A percentile compares a stretch with the other conserved stretches of the same genome.
Evolutionary conservation across 37 sponge, comb jelly and placozoan genomes (phyloP).

Genomic region (Hormiphora californensis): DNA sequence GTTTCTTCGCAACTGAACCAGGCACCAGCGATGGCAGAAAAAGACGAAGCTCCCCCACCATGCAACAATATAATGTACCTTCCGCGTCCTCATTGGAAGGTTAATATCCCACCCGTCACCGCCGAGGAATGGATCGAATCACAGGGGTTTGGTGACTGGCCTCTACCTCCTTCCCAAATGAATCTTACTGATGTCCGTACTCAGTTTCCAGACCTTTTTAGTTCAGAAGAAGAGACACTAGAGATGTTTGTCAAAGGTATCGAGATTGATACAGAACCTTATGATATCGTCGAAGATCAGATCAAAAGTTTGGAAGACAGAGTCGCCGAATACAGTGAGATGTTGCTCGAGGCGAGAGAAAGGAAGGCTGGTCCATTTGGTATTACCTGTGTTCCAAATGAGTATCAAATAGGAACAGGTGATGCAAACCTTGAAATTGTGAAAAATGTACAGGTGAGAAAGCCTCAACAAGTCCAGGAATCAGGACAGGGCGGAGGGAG

Average conservation of each 20-base stretch:
- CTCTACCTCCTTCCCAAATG: slow-evolving; percentile 33
- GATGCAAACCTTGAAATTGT: slow-evolving; percentile 12
- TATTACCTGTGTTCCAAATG: slow-evolving; percentile 40
- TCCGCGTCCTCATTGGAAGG: slow-evolving; percentile 42
- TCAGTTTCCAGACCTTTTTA: slow-evolving; percentile 23
- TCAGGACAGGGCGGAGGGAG: slow-evolving; percentile 19
- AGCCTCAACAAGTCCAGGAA: slow-evolving; percentile 26
- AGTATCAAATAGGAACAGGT: slow-evolving; percentile 26
- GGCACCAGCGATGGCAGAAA: too few relatives aligned
- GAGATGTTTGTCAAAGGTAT: slow-evolving; percentile 20
- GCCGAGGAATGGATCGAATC: slow-evolving; percentile 45
- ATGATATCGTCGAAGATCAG: slow-evolving; percentile 50
- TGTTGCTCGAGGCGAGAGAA: slow-evolving; percentile 16
- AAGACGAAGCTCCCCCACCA: too few relatives aligned
- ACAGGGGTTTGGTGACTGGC: slow-evolving; percentile 51
- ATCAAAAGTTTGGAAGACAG: slow-evolving; percentile 40
- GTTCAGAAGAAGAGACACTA: slow-evolving; percentile 9
- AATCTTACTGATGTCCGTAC: background rate
- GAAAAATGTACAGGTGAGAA: slow-evolving; percentile 31
- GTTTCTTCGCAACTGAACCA: too few relatives aligned
- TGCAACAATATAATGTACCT: too few relatives aligned
- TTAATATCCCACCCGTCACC: slow-evolving; percentile 3
- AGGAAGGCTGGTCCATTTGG: background rate
- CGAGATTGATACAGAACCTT: slow-evolving; percentile 52
- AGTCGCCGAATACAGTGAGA: slow-evolving; percentile 9